Base-by-base conservation (phyloP, 2,888 invertebrate genomes). In the Romanomermis culicivorax region DNA sequence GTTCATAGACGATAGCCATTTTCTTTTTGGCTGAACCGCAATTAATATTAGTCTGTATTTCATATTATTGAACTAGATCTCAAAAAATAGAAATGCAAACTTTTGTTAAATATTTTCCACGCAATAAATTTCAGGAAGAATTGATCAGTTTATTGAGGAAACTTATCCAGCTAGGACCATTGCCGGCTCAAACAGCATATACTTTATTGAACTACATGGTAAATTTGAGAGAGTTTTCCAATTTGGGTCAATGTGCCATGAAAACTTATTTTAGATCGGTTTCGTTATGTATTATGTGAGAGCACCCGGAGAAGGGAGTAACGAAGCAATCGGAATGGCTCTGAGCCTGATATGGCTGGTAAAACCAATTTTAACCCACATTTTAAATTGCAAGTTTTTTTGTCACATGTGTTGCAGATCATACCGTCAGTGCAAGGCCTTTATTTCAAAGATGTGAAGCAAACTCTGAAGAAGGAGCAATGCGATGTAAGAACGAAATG, bases 391-490 rank as follows among this genome's bases (percentile, higher is more conserved):
- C 47, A 7, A 45, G 23, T 7, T 23, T 17, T 17, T 45, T 11
- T 23, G 11, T 45, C 23, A n/a, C 23, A 11, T 54, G 23, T 52
- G 27, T 56, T 36, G 1, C 65, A 85, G 84, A 82, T 95, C 26
- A 91, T 93, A 1, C 95, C 97, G 63, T 89, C 88, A 68, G 93
- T 97, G 0, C 89, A 95, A 66, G 95, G 95, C 23, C 88, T 99
- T 57, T 93, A 91, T 82, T 95, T 99, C 69, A 99, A 99, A 73
- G 97, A 99, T 72, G 74, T 99, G 25, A 99, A 97, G 67, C 95
- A 97, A 73, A 95, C 95, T 60, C 73, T 99, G 59, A 78, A 95
- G 54, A 97, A 97, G 69, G 97, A 97, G 69, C 97, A 99, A 68
- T 97, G 95, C 68, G 97, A 99, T 72, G 91, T 75, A 63, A 68